A percentile compares a stretch with the other conserved stretches of the same genome.
Conservation (phyloP, 1,140 invertebrate species). For the Asobara japonica region DNA sequence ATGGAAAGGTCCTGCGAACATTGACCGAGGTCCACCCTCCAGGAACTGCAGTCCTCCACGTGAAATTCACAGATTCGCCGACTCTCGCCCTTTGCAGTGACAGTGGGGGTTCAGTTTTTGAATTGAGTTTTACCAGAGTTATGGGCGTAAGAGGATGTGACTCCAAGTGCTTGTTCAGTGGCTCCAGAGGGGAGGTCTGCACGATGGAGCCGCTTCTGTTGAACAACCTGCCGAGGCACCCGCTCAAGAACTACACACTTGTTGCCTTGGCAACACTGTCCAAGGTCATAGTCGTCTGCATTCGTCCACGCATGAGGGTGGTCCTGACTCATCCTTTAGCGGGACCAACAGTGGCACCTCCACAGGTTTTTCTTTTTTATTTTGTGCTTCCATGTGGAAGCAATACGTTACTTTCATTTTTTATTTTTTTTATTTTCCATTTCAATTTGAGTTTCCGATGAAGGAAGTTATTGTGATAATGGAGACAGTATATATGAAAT, state of each 20-base stretch:
- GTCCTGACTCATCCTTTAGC: slow-evolving; percentile 73
- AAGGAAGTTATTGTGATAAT: no score
- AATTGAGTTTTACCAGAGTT: slow-evolving; percentile 89
- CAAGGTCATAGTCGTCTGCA: slow-evolving; percentile 89
- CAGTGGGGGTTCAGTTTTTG: slow-evolving; percentile 97
- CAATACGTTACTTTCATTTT: no score
- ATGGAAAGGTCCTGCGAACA: slow-evolving; percentile 80
- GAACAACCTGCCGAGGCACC: slow-evolving; percentile 75
- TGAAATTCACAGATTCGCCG: slow-evolving; percentile 83
- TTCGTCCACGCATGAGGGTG: slow-evolving; percentile 79
- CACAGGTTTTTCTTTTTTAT: no score
- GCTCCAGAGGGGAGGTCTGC: slow-evolving; percentile 94
- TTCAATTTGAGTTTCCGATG: no score
- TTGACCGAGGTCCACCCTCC: slow-evolving; percentile 88
- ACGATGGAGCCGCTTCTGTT: slow-evolving; percentile 85
- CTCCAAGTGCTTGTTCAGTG: slow-evolving; percentile 90
- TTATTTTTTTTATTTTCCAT: no score
- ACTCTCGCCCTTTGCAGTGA: slow-evolving; percentile 88
- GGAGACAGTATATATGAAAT: no score
- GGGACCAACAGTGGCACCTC: slow-evolving; percentile 77
- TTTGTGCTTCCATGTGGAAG: no score
- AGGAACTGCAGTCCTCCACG: slow-evolving; percentile 85
- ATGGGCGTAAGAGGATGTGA: slow-evolving; percentile 89
- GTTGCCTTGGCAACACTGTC: slow-evolving; percentile 93
- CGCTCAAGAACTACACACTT: slow-evolving; percentile 79